These are phyloP conservation scores for Aleiodes testaceus DNA, from an alignment of 2,888 invertebrate species.

Conservation along the genomic window DNA sequence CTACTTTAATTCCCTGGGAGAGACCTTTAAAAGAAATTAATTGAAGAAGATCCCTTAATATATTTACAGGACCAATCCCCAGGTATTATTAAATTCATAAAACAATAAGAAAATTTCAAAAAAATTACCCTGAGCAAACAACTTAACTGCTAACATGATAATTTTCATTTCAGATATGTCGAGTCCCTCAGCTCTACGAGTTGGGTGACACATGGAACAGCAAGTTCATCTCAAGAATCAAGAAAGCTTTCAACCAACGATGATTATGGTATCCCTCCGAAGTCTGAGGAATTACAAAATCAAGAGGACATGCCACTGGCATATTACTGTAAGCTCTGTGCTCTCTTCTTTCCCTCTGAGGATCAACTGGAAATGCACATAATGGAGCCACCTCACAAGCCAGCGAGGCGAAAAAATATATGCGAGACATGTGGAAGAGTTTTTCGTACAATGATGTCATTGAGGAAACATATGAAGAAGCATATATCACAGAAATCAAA, in stretches of 20 bases:
- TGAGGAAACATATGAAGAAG: slow-evolving; percentile 67
- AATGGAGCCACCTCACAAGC: slow-evolving; percentile 57
- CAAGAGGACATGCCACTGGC: slow-evolving; percentile 63
- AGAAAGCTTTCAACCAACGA: neutral
- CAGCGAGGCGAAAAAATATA: slow-evolving; percentile 62
- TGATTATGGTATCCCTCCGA: neutral
- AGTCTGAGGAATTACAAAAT: slow-evolving; percentile 40
- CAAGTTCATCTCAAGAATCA: neutral
- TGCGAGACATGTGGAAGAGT: slow-evolving; percentile 66
- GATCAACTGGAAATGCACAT: slow-evolving; percentile 60
- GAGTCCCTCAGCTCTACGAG: neutral
- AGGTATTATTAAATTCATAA: slow-evolving; percentile 10
- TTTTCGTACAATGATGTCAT: slow-evolving; percentile 59
- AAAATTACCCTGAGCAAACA: neutral
- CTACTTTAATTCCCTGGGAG: neutral
- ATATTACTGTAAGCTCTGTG: slow-evolving; percentile 63
- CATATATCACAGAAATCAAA: slow-evolving; percentile 57
- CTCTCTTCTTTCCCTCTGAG: slow-evolving; percentile 61
- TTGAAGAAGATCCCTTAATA: slow-evolving; percentile 31
- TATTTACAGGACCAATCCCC: slow-evolving; percentile 17
- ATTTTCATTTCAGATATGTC: slow-evolving; percentile 25
- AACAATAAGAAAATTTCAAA: neutral
- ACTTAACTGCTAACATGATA: slow-evolving; percentile 15
- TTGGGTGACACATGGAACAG: neutral
- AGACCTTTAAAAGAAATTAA: slow-evolving; percentile 40